Conservation (phyloP, 1,140 invertebrate genomes). For the Drosophila insularis region DNA sequence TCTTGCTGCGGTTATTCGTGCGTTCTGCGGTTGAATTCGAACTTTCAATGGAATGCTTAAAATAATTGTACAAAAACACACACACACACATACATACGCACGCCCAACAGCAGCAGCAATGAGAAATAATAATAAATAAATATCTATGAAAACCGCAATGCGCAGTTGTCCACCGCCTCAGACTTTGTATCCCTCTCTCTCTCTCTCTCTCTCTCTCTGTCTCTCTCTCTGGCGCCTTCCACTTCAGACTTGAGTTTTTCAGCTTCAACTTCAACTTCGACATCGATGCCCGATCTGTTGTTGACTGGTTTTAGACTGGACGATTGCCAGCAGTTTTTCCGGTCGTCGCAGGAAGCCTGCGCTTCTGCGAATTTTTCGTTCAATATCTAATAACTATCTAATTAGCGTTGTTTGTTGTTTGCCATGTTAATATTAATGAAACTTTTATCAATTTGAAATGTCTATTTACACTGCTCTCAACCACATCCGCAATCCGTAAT, state of each 20-base stretch:
- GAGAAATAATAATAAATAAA: constrained; percentile 55
- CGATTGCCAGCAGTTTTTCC: constrained; percentile 66
- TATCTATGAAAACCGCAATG: constrained; percentile 73
- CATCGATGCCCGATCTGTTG: background rate
- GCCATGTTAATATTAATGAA: constrained; percentile 56
- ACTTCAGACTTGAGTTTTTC: constrained; percentile 22
- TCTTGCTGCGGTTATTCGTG: constrained; percentile 50
- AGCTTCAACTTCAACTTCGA: background rate
- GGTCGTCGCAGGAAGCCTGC: constrained; percentile 47
- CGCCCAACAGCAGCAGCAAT: background rate
- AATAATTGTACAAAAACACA: constrained; percentile 66
- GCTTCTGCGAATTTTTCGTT: constrained; percentile 35
- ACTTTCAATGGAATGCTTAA: constrained; percentile 74
- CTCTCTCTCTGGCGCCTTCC: background rate
- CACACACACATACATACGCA: background rate
- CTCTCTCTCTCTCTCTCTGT: no score
- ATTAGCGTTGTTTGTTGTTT: constrained; percentile 64
- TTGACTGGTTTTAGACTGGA: constrained; percentile 25
- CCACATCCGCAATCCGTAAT: constrained; percentile 47
- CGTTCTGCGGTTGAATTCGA: constrained; percentile 72
- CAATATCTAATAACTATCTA: constrained; percentile 47
- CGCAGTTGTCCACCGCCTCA: constrained; percentile 59
- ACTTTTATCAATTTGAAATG: constrained; percentile 48
- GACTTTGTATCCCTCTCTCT: no score
- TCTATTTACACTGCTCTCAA: constrained; percentile 58